Evolutionary conservation across 2,113 vertebrate genomes (phyloP).

Genomic region (Lamprologus speciosus): DNA sequence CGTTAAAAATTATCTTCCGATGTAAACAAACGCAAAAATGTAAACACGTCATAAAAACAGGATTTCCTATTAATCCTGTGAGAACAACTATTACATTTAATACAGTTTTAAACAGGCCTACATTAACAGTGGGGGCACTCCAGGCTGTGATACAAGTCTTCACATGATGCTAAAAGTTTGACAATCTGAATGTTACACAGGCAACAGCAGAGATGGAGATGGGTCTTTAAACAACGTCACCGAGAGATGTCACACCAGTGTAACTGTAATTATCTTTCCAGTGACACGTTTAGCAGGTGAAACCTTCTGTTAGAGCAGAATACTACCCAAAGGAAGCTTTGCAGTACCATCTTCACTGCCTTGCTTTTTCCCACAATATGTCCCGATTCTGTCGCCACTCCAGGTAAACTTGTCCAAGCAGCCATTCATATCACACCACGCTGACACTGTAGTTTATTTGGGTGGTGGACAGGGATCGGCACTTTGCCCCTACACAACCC

Average conservation of each 20-base stretch:
- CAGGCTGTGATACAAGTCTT: background rate
- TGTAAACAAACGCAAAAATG: background rate
- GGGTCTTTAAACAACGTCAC: background rate
- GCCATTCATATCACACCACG: background rate
- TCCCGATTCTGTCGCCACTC: background rate
- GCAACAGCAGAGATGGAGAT: background rate
- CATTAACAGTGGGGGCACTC: too few relatives aligned
- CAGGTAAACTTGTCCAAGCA: background rate
- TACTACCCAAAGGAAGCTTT: accelerated
- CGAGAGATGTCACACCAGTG: accelerated
- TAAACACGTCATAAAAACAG: background rate
- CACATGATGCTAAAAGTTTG: background rate
- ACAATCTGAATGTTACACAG: background rate
- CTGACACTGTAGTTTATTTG: background rate
- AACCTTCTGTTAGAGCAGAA: background rate
- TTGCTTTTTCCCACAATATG: background rate
- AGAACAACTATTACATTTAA: background rate
- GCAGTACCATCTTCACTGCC: background rate
- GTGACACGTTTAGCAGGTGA: background rate
- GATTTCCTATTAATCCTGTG: background rate
- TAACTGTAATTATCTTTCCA: accelerated
- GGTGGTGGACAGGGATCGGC: background rate
- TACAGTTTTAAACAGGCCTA: background rate
- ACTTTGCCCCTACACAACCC: background rate
- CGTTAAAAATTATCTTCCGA: background rate